These are phyloP conservation scores for Masticophis lateralis DNA, from an alignment of 2,797 vertebrate genomes.

Conservation along the genomic window DNA sequence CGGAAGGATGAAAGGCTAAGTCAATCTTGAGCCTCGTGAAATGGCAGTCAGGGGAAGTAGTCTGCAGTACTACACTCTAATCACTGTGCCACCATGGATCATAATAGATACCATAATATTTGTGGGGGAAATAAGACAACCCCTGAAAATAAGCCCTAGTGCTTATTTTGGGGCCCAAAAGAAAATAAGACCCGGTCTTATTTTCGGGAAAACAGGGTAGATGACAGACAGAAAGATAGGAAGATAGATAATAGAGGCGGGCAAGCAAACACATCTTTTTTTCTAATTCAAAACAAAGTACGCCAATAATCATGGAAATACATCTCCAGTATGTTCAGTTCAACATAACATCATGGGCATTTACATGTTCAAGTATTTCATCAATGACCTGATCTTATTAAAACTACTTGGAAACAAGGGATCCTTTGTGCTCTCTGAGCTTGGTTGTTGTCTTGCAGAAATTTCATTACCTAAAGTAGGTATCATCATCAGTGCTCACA, in stretches of 20 bases:
- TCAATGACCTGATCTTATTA: neutral
- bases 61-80: too few relatives aligned
- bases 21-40: too few relatives aligned
- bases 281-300: neutral
- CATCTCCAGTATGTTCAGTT: neutral
- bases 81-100: too few relatives aligned
- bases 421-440: neutral
- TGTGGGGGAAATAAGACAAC: too few relatives aligned
- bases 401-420: neutral
- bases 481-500: neutral
- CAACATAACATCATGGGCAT: neutral
- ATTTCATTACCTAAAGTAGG: neutral
- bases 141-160: too few relatives aligned
- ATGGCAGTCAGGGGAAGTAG: too few relatives aligned
- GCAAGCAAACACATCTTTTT: neutral
- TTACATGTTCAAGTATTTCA: neutral
- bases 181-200: too few relatives aligned
- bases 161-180: too few relatives aligned
- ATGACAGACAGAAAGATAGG: neutral
- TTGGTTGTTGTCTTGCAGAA: neutral
- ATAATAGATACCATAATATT: too few relatives aligned
- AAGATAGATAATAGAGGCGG: neutral
- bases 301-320: neutral
- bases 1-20: too few relatives aligned
- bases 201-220: too few relatives aligned